Conservation (phyloP, 2,113 vertebrate genomes). For the Helogale parvula region DNA sequence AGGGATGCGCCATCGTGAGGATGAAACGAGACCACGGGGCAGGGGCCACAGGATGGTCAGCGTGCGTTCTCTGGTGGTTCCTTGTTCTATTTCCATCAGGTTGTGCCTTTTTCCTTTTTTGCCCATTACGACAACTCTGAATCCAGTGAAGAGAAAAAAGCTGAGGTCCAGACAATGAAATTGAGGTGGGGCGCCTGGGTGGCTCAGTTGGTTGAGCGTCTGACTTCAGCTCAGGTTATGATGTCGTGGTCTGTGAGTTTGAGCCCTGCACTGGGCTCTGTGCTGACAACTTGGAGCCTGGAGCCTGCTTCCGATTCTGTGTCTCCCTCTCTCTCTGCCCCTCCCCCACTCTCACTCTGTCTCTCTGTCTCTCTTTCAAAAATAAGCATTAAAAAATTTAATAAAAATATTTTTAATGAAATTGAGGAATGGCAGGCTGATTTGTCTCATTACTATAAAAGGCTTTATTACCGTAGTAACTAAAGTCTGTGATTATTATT, state of each 20-base stretch:
- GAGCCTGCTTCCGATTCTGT: too few relatives aligned
- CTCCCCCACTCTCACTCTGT: too few relatives aligned
- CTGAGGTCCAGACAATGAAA: neutral
- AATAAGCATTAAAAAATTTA: too few relatives aligned
- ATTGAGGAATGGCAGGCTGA: neutral
- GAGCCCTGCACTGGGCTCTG: too few relatives aligned
- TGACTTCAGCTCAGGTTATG: too few relatives aligned
- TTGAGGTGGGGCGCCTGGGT: neutral
- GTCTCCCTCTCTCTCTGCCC: too few relatives aligned
- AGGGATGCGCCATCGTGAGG: fast-evolving
- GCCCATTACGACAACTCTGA: neutral
- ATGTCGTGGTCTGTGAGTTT: too few relatives aligned
- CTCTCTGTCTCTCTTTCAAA: too few relatives aligned
- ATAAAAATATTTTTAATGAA: neutral
- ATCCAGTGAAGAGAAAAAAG: neutral
- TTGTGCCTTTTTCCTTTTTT: neutral
- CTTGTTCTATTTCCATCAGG: fast-evolving
- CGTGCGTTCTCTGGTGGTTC: neutral
- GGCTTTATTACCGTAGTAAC: neutral
- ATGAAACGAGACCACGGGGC: neutral
- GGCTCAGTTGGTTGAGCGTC: too few relatives aligned
- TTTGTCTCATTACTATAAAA: neutral
- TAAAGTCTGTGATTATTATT: neutral
- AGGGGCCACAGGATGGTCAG: fast-evolving
- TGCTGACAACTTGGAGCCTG: too few relatives aligned